Evolutionary conservation across 2,888 invertebrate species (phyloP), one percentile per base, ranked within the genome.

Genomic region (Orthonychiurus folsomi): DNA sequence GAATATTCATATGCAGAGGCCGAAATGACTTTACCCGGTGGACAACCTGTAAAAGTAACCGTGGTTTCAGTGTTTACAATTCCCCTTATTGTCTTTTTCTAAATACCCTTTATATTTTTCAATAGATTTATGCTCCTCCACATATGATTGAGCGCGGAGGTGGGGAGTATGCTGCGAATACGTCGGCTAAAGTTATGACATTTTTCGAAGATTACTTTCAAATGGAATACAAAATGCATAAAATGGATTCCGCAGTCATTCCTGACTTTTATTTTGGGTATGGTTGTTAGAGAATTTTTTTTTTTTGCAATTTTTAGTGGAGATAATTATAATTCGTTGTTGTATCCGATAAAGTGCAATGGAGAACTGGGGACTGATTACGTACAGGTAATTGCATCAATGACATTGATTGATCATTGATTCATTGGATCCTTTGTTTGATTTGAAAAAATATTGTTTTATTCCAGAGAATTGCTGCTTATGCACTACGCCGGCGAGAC

Each of bases 231-330:
- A 68, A 66, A 37, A 37, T 69, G 59, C 63, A 62, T 20, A 71
- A 71, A 60, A 69, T 69, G 69, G 69, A 71, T 59, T 66, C 65
- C 18, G 65, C 65, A 1, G 67, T 65, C 3, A 65, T 68, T 48
- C 67, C 68, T 26, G 65, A 68, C 21, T 67, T 69, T 50, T 55
- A 60, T 12, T 57, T 61, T 1, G 62, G 37, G 37, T n/a, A n/a
- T n/a, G n/a, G n/a, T n/a, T n/a, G n/a, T n/a, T n/a, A n/a, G n/a
- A n/a, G n/a, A n/a, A n/a, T n/a, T n/a, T n/a, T n/a, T n/a, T n/a
- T n/a, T n/a, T n/a, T n/a, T n/a, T n/a, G n/a, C n/a, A n/a, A n/a
- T n/a, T n/a, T n/a, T n/a, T n/a, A n/a, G n/a, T n/a, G n/a, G n/a
- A n/a, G n/a, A n/a, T n/a, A n/a, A n/a, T n/a, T n/a, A n/a, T n/a